Conservation (phyloP, 2,888 invertebrate genomes). For the Mayetiola destructor region DNA sequence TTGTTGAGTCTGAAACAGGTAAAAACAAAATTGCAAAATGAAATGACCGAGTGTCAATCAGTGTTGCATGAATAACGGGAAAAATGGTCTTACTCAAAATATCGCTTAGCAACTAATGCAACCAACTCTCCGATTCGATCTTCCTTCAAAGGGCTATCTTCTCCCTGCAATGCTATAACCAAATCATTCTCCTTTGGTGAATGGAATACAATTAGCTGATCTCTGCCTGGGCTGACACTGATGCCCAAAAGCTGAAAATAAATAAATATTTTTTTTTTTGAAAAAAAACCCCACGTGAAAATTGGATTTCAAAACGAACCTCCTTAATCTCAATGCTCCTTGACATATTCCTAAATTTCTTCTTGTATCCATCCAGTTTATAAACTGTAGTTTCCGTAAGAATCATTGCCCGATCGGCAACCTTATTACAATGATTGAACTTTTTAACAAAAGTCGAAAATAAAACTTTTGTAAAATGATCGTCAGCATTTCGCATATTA, state of each 20-base stretch:
- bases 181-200: constrained; percentile 80
- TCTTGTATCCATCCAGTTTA: constrained; percentile 60
- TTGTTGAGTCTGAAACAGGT: constrained; percentile 45
- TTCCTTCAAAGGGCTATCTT: constrained; percentile 36
- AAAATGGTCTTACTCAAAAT: constrained; percentile 51
- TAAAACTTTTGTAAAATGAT: constrained; percentile 39
- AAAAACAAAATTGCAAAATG: constrained; percentile 14
- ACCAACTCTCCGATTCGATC: constrained; percentile 79
- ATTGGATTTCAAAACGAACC: constrained; percentile 38
- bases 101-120: constrained; percentile 63
- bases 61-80: neutral
- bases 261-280: neutral
- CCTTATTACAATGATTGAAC: constrained; percentile 47
- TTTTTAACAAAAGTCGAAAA: constrained; percentile 35
- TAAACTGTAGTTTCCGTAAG: constrained; percentile 73
- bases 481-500: constrained; percentile 50
- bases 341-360: constrained; percentile 76
- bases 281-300: neutral
- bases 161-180: constrained; percentile 55
- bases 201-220: constrained; percentile 78
- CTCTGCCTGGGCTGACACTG: constrained; percentile 71
- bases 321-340: constrained; percentile 67
- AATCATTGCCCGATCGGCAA: constrained; percentile 75
- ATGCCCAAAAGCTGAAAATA: constrained; percentile 56
- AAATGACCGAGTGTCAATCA: neutral